Percentiles rank a stretch among this genome's conserved stretches.
Conservation (phyloP, 2,888 invertebrate species). For the Melieria crassipennis region DNA sequence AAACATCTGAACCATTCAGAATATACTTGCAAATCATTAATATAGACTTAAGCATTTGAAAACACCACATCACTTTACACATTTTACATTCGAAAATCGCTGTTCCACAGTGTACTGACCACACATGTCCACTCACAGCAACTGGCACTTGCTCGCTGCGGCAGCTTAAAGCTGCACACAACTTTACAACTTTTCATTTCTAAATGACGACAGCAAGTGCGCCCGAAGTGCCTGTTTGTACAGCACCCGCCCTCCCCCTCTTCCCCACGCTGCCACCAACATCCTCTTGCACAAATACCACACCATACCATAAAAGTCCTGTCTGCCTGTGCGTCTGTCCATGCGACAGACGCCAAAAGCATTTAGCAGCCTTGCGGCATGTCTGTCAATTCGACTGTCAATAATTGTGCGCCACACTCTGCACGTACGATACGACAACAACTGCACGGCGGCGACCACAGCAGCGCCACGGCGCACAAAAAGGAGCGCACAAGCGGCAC, state of each 20-base stretch:
- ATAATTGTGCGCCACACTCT: conserved; percentile 55
- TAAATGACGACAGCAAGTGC: conserved; percentile 28
- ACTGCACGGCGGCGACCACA: conserved; percentile 24
- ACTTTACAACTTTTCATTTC: conserved; percentile 22
- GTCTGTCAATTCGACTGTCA: conserved; percentile 57
- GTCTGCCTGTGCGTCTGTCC: background rate
- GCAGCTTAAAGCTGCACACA: background rate
- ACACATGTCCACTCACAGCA: background rate
- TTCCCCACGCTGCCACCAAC: too few relatives aligned
- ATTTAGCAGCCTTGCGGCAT: conserved; percentile 51
- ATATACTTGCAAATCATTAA: background rate
- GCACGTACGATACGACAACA: conserved; percentile 16
- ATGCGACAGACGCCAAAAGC: background rate
- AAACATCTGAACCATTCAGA: too few relatives aligned
- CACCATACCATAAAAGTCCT: conserved; percentile 11
- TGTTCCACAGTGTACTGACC: background rate
- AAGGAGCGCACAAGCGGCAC: conserved; percentile 45
- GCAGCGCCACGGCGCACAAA: conserved; percentile 20
- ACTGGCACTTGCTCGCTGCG: background rate
- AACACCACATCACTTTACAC: background rate
- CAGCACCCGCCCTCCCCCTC: background rate
- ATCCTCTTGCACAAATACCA: too few relatives aligned
- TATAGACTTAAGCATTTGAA: background rate
- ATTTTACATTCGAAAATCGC: background rate
- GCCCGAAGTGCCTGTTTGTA: background rate